A percentile compares a stretch with the other conserved stretches of the same genome.
Evolutionary conservation across 2,888 invertebrate species (phyloP).

Genomic region (Lymantria monacha): DNA sequence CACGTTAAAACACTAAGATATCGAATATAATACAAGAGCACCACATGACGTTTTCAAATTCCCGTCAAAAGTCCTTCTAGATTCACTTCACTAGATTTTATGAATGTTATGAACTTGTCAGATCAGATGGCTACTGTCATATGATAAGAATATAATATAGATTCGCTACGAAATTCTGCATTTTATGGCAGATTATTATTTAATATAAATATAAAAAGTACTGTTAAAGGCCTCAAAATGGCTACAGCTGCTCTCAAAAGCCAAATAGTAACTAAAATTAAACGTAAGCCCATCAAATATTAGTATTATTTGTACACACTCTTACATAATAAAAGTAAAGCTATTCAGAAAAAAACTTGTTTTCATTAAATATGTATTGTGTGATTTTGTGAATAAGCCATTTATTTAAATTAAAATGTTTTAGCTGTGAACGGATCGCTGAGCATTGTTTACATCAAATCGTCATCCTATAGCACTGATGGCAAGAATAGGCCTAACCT

Average conservation of each 20-base stretch:
- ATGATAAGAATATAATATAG: too few relatives aligned
- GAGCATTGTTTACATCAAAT: slow-evolving; percentile 71
- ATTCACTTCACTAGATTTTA: too few relatives aligned
- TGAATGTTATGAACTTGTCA: too few relatives aligned
- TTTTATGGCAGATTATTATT: not conserved
- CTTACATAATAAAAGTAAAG: slow-evolving; percentile 60
- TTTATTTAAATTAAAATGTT: not conserved
- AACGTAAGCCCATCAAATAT: slow-evolving; percentile 53
- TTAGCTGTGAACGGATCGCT: slow-evolving; percentile 64
- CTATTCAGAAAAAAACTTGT: not conserved
- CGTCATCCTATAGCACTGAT: slow-evolving; percentile 80
- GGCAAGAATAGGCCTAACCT: slow-evolving; percentile 75
- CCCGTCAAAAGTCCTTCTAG: too few relatives aligned
- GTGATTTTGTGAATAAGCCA: not conserved
- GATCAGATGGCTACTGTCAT: too few relatives aligned
- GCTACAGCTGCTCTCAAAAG: slow-evolving; percentile 66
- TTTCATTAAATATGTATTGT: not conserved
- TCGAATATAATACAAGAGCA: too few relatives aligned
- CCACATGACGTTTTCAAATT: too few relatives aligned
- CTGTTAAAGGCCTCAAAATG: slow-evolving; percentile 57
- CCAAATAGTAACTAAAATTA: slow-evolving; percentile 59
- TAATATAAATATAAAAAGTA: slow-evolving; percentile 12
- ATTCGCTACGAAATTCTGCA: too few relatives aligned
- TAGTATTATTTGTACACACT: slow-evolving; percentile 23
- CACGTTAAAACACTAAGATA: too few relatives aligned